These are phyloP conservation scores for Sitobion miscanthi DNA, from an alignment of 1,140 invertebrate species.

Conservation along the genomic window DNA sequence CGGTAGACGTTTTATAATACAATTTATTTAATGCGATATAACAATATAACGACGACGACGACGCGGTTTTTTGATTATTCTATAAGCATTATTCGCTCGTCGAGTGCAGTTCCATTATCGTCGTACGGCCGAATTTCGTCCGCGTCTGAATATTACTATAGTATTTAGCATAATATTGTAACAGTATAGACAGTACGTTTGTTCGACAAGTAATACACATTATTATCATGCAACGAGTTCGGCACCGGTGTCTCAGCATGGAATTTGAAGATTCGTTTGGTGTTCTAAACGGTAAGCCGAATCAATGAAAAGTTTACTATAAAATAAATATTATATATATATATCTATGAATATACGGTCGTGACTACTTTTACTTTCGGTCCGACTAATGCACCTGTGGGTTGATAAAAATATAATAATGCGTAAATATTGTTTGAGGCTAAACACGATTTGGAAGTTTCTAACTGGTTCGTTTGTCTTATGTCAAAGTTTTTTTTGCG, in stretches of 20 bases:
- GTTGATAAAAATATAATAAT: conserved; percentile 29
- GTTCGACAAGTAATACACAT: background rate
- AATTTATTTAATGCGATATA: background rate
- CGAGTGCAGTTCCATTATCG: too few species aligned
- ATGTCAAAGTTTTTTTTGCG: background rate
- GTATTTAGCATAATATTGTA: background rate
- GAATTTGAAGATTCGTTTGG: conserved; percentile 47
- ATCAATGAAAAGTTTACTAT: conserved; percentile 16
- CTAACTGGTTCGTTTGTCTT: conserved; percentile 43
- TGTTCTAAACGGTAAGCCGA: conserved; percentile 50
- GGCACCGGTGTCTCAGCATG: conserved; percentile 22
- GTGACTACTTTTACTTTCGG: conserved; percentile 51
- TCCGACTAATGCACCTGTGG: background rate
- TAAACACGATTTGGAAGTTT: conserved; percentile 43
- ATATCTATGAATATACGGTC: background rate
- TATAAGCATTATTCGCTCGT: background rate
- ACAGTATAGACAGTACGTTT: background rate
- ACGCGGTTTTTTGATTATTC: background rate
- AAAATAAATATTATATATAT: background rate
- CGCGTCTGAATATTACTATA: background rate
- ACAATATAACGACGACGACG: background rate
- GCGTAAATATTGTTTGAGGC: conserved; percentile 33
- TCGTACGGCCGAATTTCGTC: background rate
- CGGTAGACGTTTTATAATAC: background rate
- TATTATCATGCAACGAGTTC: conserved; percentile 42